These are phyloP conservation scores for Drosophila ustulata DNA, from an alignment of 2,888 invertebrate genomes.

Conservation along the genomic window DNA sequence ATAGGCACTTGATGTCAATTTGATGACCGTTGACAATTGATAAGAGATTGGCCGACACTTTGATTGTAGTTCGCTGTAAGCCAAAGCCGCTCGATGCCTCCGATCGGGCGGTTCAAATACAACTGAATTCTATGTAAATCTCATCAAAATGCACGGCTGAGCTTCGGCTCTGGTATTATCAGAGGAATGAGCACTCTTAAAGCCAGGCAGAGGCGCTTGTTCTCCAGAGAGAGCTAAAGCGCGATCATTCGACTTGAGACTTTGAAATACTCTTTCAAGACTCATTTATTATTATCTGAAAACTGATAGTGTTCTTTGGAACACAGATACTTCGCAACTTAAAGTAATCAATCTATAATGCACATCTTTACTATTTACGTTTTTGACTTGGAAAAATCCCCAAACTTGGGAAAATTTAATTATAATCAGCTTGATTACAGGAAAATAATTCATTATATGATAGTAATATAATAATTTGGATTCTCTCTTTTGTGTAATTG, in stretches of 20 bases:
- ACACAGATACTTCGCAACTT: neutral
- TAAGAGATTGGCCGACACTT: conserved; percentile 53
- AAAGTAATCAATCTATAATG: neutral
- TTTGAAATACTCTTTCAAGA: conserved; percentile 27
- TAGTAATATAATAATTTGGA: neutral
- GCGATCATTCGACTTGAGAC: conserved; percentile 5
- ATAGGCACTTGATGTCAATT: conserved; percentile 45
- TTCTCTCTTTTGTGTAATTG: neutral
- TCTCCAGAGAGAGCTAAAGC: conserved; percentile 10
- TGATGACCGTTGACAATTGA: conserved; percentile 37
- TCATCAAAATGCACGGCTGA: conserved; percentile 32
- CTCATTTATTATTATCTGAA: neutral
- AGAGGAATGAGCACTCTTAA: conserved; percentile 34
- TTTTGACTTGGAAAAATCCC: neutral
- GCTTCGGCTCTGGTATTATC: conserved; percentile 52
- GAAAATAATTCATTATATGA: neutral
- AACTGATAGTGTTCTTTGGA: neutral
- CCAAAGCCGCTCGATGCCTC: conserved; percentile 18
- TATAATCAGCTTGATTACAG: neutral
- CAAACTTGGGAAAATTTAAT: neutral
- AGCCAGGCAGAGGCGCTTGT: conserved; percentile 10
- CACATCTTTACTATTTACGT: neutral
- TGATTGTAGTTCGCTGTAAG: neutral
- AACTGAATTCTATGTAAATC: conserved; percentile 50
- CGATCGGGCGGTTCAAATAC: conserved; percentile 41